Evolutionary conservation across 2,113 vertebrate genomes (phyloP), one percentile per base, ranked within the genome.

Genomic region (Bagarius yarrelli): DNA sequence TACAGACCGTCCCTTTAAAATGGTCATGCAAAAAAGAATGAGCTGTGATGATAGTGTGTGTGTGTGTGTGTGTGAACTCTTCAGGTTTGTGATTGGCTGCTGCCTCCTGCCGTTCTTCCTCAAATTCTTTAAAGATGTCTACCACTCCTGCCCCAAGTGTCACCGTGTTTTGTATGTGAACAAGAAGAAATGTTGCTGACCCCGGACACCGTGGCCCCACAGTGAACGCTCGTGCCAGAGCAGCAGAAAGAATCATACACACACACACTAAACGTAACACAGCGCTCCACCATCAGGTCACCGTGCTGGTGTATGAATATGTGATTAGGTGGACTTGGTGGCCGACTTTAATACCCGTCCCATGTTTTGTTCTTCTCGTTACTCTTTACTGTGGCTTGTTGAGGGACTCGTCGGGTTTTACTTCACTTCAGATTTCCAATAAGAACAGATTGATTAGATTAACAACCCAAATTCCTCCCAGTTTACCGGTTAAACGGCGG

Each of bases 141-240:
- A 93, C 73, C 93, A 94, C 88, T 86, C 90, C 0, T 94, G 93
- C 87, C 93, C 93, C 1, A 87, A 83, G 82, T 94, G 93, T 86
- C 82, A 89, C 23, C 86, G 86, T 81, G 64, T 94, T 8, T 88
- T 94, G 67, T 83, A 93, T 9, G 78, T 94, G 1, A 89, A 94
- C 21, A 94, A 92, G 89, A 93, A 85, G 8, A 2, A 82, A 36
- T 94, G 92, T 83, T 93, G 93, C 84, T 83, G 83, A 83, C 85
- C 76, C 56, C 9, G 21, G 25, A 30, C 16, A 2, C 3, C 60
- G 21, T 19, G 44, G 44, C 18, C 12, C 55, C 14, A 21, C 2
- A 12, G 56, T 4, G 16, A 44, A 76, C 12, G 15, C 59, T 55
- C 32, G 8, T 30, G 1, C 59, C 44, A 73, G 2, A 34, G 53